phyloP scores from a whole-genome alignment of 2,113 vertebrate genomes.

The Percina caprodes region DNA sequence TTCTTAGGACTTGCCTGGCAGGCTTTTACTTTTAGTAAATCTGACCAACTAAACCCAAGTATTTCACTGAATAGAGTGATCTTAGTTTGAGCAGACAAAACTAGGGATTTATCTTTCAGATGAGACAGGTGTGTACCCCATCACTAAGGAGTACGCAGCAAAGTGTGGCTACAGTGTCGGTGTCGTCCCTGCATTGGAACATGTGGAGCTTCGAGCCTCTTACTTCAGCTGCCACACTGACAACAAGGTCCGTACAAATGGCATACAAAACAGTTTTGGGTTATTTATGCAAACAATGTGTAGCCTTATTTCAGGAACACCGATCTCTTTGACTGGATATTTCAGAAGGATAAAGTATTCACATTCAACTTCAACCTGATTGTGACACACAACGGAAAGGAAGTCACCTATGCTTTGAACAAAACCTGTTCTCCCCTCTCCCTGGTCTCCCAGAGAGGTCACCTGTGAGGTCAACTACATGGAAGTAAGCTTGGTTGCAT shows the following conservation, averaged over 20 bases:
- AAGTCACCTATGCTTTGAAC: conserved; percentile 45
- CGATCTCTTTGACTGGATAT: not conserved
- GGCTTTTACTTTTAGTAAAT: too few species aligned
- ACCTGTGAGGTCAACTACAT: conserved; percentile 78
- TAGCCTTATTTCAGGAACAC: too few species aligned
- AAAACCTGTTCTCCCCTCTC: conserved; percentile 46
- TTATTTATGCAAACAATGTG: too few species aligned
- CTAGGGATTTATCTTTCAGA: too few species aligned
- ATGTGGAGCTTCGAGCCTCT: conserved; percentile 68
- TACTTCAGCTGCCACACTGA: conserved; percentile 79
- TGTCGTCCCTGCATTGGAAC: conserved; percentile 16
- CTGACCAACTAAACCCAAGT: too few species aligned
- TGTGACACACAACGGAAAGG: not conserved
- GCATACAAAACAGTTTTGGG: too few species aligned
- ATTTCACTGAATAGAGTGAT: too few species aligned
- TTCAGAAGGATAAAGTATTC: conserved; percentile 64
- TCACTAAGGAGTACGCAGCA: conserved; percentile 63
- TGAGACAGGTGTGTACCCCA: conserved; percentile 40
- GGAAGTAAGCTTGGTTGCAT: conserved; percentile 64
- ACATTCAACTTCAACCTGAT: conserved; percentile 70
- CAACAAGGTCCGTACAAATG: conserved; percentile 51
- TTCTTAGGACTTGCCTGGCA: too few species aligned
- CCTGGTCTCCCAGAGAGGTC: conserved; percentile 73
- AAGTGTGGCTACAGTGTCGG: conserved; percentile 74
- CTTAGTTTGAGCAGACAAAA: too few species aligned